Base-by-base conservation (phyloP, 2,113 vertebrate species). In the Chroicocephalus ridibundus region DNA sequence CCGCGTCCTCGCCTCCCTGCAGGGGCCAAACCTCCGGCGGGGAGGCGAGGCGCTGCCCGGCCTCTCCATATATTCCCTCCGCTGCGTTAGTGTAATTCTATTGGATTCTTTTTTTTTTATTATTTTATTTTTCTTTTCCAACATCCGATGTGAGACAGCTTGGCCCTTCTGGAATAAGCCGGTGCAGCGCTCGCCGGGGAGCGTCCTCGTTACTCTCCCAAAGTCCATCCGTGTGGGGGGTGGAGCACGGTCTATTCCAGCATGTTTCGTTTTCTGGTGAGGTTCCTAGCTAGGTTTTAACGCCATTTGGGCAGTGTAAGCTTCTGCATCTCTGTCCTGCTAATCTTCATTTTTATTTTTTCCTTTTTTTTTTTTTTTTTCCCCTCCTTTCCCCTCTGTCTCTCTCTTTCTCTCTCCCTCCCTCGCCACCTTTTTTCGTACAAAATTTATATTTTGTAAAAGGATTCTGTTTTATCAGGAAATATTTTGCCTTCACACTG, bases 381-480 rank as follows among this genome's bases (percentile, higher is more conserved):
- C 14, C 40, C 6, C 20, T 24, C 92, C 64, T 88, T 95, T 94
- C 83, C 72, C 68, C 72, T 86, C 92, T 75, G 47, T 96, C 84
- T 97, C 95, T 90, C 77, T 92, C 61, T 90, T 66, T 88, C 92
- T 87, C 86, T 91, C 90, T 95, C 93, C 89, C 62, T 90, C 26
- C 89, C 62, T 90, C 26, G 32, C 95, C 94, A 79, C 17, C 38
- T 96, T 94, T 98, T 98, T 98, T 97, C 95, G 74, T 97, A 98
- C 92, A 96, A 95, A 90, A 98, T 94, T 98, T 98, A 91, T 97
- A 97, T 98, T 98, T 98, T 98, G 97, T 98, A 98, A 98, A 97
- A 97, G 95, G 96, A 74, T 98, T 98, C 97, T 98, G 97, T 98
- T 98, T 95, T 96, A 96, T 96, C 95, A 97, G 97, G 96, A 96